Evolutionary conservation across 2,888 invertebrate genomes (phyloP), one percentile per base, ranked within the genome.

Genomic region (Dendrolimus houi): DNA sequence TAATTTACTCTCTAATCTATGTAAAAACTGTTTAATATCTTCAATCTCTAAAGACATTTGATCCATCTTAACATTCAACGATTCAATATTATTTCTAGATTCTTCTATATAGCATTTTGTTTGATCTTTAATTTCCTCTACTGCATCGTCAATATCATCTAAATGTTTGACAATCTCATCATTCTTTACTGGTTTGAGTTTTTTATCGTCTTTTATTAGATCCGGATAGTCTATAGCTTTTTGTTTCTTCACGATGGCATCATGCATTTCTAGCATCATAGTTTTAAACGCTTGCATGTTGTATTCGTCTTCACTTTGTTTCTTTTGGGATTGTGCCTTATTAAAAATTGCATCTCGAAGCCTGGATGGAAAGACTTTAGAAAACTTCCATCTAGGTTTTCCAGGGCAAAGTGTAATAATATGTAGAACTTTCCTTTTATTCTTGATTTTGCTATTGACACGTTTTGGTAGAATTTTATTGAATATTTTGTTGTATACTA

Each of bases 401-500:
- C 89, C 89, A 1, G 91, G 91, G 57, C 80, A 81, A 12, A 91
- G 62, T 0, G 70, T 71, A 58, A 91, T 77, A 0, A 79, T 70
- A 0, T 68, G 62, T 6, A 74, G 61, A 0, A 90, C 87, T 53
- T 79, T 87, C 1, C 88, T 71, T 64, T 85, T 87, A 53, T 75
- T 79, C 58, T 81, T 87, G 2, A 91, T 77, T 12, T 74, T 78
- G 1, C 69, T 70, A 52, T 81, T 85, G 0, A 86, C 57, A 55
- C 62, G 71, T 42, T 63, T 79, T 1, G 91, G 91, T 8, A 91
- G 65, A 40, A 87, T 72, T 41, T 74, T 77, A 12, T 68, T 81
- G 57, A 88, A 85, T 14, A 85, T 70, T 62, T 74, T 82, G 60
- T 91, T 91, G 61, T 91, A 91, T 0, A 92, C 87, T 41, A 92